Base-by-base conservation (phyloP, 2,113 vertebrate species). In the Thryonomys swinderianus region DNA sequence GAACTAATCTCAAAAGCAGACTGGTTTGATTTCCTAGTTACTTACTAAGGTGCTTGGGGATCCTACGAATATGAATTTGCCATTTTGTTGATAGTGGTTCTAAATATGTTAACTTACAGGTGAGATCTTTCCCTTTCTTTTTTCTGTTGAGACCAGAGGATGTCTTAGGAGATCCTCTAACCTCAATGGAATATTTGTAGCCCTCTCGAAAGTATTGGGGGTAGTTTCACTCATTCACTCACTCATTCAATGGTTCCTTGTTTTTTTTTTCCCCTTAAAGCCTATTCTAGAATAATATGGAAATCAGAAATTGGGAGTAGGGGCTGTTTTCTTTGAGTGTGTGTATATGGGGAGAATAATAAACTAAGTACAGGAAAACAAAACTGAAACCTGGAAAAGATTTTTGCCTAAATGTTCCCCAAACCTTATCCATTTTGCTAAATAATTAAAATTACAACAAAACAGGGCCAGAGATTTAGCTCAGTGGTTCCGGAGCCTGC, bases 1-100 rank as follows among this genome's bases (percentile, higher is more conserved):
- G 71, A 92, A 93, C 91, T 90, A 87, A 92, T 93, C 48, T 71
- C 90, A 86, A 95, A 93, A 95, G 83, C 11, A 0, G 84, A 76
- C 61, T 64, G 53, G 23, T 92, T 83, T 90, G 34, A 88, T 74
- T 92, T 57, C 40, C 74, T 81, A 80, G 88, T 86, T 97, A 78
- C 61, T 94, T 69, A 85, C 71, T 92, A 80, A 94, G 48, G n/a
- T 91, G 73, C 78, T 78, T 94, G 55, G 59, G 64, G 17, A 93
- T 55, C 82, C 32, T 76, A 7, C 92, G 57, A 94, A 86, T 95
- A 88, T 88, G 55, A 95, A 94, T 66, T 90, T 91, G 69, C 78
- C 51, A 67, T 90, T 93, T 95, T 2, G 3, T 95, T 93, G 87
- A 73, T 55, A 57, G 48, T 94, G 25, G 67, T 51, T 89, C 55